These are phyloP conservation scores for rabbit (Oryctolagus cuniculus) DNA, from an alignment of 2,113 vertebrate species.

Conservation along the genomic window mOryCun1.1 NC_091440.1:98408501-98409000, in stretches of 20 bases:
- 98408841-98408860: too few species aligned
- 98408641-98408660: not conserved
- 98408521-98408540: not conserved
- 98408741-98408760: not conserved
- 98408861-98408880: too few species aligned
- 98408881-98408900: too few species aligned
- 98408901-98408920: too few species aligned
- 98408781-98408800: too few species aligned
- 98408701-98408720: not conserved
- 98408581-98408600: constrained; percentile 20
- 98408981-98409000: too few species aligned
- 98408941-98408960: too few species aligned
- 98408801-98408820: too few species aligned
- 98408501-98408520: constrained; percentile 1
- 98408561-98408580: not conserved
- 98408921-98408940: too few species aligned
- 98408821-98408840: too few species aligned
- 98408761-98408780: not conserved
- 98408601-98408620: constrained; percentile 1
- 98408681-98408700: not conserved
- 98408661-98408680: not conserved
- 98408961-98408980: too few species aligned
- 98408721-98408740: not conserved
- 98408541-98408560: constrained; percentile 6
- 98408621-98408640: not conserved